Evolutionary conservation across 2,797 vertebrate species (phyloP).

Genomic region (Spinus olivaceus): DNA sequence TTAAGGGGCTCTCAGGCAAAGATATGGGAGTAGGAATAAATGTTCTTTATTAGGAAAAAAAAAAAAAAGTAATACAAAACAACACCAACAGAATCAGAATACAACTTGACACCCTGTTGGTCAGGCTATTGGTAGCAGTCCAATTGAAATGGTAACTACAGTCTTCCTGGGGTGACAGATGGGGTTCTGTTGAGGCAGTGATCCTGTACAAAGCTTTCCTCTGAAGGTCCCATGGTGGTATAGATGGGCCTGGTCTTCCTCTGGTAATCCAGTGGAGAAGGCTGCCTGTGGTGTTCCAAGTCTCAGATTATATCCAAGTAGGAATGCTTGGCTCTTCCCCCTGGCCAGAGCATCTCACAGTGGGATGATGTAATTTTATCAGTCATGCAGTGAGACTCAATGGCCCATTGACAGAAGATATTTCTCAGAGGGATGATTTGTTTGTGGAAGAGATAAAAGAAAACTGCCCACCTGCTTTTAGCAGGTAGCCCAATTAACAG

Average conservation of each 20-base stretch:
- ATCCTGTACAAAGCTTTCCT: not conserved
- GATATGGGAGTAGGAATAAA: not conserved
- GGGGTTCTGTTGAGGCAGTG: not conserved
- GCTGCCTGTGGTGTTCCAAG: not conserved
- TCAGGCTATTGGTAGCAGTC: not conserved
- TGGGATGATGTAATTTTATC: not conserved
- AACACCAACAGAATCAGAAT: not conserved
- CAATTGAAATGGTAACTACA: not conserved
- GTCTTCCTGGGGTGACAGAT: not conserved
- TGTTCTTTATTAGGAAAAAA: not conserved
- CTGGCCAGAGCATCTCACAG: fast-evolving
- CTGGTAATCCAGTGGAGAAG: not conserved
- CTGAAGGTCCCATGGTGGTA: not conserved
- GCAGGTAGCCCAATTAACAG: not conserved
- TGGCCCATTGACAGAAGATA: not conserved
- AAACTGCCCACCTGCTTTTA: not conserved
- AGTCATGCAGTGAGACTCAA: not conserved
- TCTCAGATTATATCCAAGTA: not conserved
- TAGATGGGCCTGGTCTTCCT: not conserved
- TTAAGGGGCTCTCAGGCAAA: not conserved
- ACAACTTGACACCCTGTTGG: fast-evolving
- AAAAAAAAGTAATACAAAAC: not conserved
- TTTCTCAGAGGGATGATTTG: not conserved
- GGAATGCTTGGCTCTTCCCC: not conserved
- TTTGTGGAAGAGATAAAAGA: not conserved